Base-by-base conservation (phyloP, 2,888 invertebrate species). In the Subacronicta megacephala region DNA sequence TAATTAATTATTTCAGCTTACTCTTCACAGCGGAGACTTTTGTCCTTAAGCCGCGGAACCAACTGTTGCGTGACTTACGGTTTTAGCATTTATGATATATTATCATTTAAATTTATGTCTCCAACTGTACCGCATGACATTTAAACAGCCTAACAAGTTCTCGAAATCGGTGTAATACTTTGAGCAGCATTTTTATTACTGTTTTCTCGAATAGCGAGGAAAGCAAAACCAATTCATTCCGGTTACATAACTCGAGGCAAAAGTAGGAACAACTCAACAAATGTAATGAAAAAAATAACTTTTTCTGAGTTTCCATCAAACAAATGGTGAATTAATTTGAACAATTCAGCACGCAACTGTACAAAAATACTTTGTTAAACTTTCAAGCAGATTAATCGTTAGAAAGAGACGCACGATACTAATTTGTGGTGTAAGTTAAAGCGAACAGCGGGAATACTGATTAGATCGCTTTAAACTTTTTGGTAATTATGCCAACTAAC, bases 321-420 rank as follows among this genome's bases (percentile, higher is more conserved):
- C 9, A 10, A 58, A 58, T 29, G 6, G 18, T 36, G 36, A 62
- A 58, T 62, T 45, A 38, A 62, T 57, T 52, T 71, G 7, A 75
- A 70, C 47, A 59, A 60, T 78, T 83, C 70, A 44, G 77, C 58
- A 66, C 77, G 67, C 77, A 77, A 80, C 71, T 74, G 83, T 88
- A 87, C 85, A 75, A 74, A 31, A 83, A 83, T 81, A 79, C 78
- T 80, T 83, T 79, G 80, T 80, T 83, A 83, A 81, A 86, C 86
- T 86, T 88, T 88, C 87, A 85, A 85, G 81, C 74, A 79, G 80
- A 83, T 81, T 86, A 86, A 87, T 85, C 82, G 77, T 49, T 77
- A 79, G 80, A 82, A 77, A 78, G 82, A 83, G 80, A 81, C 50
- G 73, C 63, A 72, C 62, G 50, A 75, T 64, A 62, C 69, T 65